phyloP scores from a whole-genome alignment of 1,140 invertebrate species.

The Cydia strobilella region DNA sequence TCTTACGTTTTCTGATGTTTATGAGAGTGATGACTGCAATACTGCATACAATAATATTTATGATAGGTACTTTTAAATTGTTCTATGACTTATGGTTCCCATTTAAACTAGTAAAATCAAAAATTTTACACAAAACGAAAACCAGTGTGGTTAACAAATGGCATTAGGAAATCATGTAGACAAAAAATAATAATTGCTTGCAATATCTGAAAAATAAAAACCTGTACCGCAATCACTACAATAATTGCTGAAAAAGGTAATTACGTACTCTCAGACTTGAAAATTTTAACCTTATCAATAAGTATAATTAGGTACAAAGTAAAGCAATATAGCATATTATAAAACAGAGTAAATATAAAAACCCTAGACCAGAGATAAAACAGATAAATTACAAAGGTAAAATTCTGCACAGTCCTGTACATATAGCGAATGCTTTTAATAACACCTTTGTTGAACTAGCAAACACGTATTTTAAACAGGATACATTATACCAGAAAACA shows the following conservation, averaged over 20 bases:
- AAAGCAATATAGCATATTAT: slow-evolving; percentile 27
- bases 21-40: slow-evolving; percentile 22
- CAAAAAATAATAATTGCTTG: not conserved
- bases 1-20: slow-evolving; percentile 27
- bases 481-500: not conserved
- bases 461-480: not conserved
- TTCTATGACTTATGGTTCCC: slow-evolving; percentile 33
- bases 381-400: slow-evolving; percentile 1
- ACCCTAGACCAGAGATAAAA: slow-evolving; percentile 9
- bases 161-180: slow-evolving; percentile 20
- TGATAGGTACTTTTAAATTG: slow-evolving; percentile 21
- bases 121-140: slow-evolving; percentile 10
- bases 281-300: slow-evolving; percentile 15
- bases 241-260: slow-evolving; percentile 11
- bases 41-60: slow-evolving; percentile 23
- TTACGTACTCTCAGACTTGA: slow-evolving; percentile 4
- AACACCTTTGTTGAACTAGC: slow-evolving; percentile 18
- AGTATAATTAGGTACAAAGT: not conserved
- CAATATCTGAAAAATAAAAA: slow-evolving; percentile 9
- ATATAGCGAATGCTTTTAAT: slow-evolving; percentile 33
- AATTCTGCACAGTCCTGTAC: not conserved
- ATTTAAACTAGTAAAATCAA: not conserved
- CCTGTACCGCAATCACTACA: not conserved
- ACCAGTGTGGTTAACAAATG: slow-evolving; percentile 21
- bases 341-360: slow-evolving; percentile 12